phyloP scores from a whole-genome alignment of 2,797 vertebrate genomes.

The Anomalospiza imberbis region DNA sequence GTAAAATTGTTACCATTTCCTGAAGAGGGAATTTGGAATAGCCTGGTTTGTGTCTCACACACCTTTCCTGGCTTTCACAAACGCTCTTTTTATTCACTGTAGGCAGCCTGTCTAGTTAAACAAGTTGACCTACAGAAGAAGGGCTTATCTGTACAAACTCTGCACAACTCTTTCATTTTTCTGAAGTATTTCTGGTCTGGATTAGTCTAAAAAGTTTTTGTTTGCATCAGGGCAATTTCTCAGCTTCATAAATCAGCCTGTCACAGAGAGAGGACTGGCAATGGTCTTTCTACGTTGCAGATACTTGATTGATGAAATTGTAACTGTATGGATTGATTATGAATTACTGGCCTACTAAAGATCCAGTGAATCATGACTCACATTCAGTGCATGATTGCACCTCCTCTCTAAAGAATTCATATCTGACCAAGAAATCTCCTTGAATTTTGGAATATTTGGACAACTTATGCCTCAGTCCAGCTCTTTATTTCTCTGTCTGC shows the following conservation, averaged over 20 bases:
- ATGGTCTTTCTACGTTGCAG: not conserved
- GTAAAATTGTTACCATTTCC: not conserved
- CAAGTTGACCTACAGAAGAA: not conserved
- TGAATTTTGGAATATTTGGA: not conserved
- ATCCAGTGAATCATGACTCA: not conserved
- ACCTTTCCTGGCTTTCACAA: not conserved
- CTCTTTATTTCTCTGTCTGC: not conserved
- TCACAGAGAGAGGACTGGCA: not conserved
- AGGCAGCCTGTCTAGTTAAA: not conserved
- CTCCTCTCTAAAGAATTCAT: not conserved
- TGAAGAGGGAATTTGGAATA: not conserved
- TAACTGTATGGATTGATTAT: not conserved
- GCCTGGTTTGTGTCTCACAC: not conserved
- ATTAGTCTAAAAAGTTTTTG: not conserved
- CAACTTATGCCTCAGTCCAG: not conserved
- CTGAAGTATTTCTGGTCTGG: not conserved
- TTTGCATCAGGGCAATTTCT: not conserved
- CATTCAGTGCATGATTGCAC: not conserved
- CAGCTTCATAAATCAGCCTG: not conserved
- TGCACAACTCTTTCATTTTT: not conserved
- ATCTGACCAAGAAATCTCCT: not conserved
- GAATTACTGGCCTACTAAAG: not conserved
- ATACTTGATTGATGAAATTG: not conserved
- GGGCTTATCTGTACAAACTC: not conserved
- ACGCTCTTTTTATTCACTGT: not conserved